Evolutionary conservation across 2,797 vertebrate genomes (phyloP).

Genomic region (Aeoliscus strigatus): DNA sequence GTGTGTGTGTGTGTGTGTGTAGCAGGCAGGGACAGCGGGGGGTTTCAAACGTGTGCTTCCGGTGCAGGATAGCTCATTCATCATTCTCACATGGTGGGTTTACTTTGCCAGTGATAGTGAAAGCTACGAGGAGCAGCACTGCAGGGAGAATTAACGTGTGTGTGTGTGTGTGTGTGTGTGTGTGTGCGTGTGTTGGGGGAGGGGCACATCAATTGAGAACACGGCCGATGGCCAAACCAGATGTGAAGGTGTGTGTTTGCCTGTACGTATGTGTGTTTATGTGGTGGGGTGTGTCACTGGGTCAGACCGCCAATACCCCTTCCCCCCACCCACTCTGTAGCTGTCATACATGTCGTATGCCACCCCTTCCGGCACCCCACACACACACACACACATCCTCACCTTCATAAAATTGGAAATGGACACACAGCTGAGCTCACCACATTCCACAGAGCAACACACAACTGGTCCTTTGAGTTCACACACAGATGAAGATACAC

Average conservation of each 20-base stretch:
- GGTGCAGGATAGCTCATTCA: slow-evolving; percentile 70
- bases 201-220: slow-evolving; percentile 47
- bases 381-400: no score
- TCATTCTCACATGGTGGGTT: slow-evolving; percentile 74
- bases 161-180: slow-evolving; percentile 36
- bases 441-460: slow-evolving; percentile 14
- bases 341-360: slow-evolving; percentile 50
- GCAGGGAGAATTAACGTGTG: slow-evolving; percentile 60
- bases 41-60: slow-evolving; percentile 67
- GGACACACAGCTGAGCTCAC: slow-evolving; percentile 5
- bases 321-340: not conserved
- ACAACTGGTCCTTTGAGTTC: not conserved
- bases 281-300: slow-evolving; percentile 43
- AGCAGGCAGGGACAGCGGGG: slow-evolving; percentile 30
- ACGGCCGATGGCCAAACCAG: slow-evolving; percentile 73
- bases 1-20: slow-evolving; percentile 23
- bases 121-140: slow-evolving; percentile 59
- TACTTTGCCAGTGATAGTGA: slow-evolving; percentile 72
- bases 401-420: slow-evolving; percentile 16
- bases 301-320: slow-evolving; percentile 38
- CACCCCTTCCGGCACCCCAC: slow-evolving; percentile 19
- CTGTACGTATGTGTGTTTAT: slow-evolving; percentile 19
- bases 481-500: slow-evolving; percentile 13
- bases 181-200: slow-evolving; percentile 46
- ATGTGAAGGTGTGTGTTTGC: slow-evolving; percentile 60